A percentile compares a stretch with the other conserved stretches of the same genome.
Conservation (phyloP, 1,140 invertebrate species). For the Drosophila pseudoananassae region DNA sequence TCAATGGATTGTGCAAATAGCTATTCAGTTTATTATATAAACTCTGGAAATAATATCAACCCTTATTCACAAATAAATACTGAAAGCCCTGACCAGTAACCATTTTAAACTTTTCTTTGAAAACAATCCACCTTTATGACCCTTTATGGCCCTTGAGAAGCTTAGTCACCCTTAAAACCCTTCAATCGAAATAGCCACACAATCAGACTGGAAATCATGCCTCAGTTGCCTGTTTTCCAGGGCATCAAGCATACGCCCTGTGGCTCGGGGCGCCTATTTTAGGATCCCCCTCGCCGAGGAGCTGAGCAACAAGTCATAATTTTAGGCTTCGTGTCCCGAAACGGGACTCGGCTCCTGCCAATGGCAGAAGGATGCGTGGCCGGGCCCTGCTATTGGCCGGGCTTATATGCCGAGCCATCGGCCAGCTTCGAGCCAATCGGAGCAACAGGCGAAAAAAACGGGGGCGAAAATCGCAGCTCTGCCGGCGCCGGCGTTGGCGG, state of each 20-base stretch:
- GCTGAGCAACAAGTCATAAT: constrained; percentile 63
- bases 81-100: neutral
- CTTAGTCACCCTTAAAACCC: neutral
- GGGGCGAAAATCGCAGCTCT: constrained; percentile 9
- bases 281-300: neutral
- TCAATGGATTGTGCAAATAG: neutral
- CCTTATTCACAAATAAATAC: neutral
- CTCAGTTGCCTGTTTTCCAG: constrained; percentile 27
- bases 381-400: constrained; percentile 54
- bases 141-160: neutral
- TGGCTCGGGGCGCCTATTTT: constrained; percentile 41
- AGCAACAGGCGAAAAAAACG: constrained; percentile 48
- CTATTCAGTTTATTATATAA: neutral
- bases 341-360: constrained; percentile 34
- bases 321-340: neutral
- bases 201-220: constrained; percentile 1
- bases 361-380: constrained; percentile 57
- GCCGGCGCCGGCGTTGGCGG: neutral
- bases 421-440: constrained; percentile 52
- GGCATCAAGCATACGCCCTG: constrained; percentile 65
- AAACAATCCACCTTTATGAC: neutral
- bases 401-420: constrained; percentile 25
- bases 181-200: neutral
- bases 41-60: neutral
- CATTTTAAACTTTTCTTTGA: neutral